phyloP scores from a whole-genome alignment of 2,888 invertebrate genomes.

The Cloeon dipterum region DNA sequence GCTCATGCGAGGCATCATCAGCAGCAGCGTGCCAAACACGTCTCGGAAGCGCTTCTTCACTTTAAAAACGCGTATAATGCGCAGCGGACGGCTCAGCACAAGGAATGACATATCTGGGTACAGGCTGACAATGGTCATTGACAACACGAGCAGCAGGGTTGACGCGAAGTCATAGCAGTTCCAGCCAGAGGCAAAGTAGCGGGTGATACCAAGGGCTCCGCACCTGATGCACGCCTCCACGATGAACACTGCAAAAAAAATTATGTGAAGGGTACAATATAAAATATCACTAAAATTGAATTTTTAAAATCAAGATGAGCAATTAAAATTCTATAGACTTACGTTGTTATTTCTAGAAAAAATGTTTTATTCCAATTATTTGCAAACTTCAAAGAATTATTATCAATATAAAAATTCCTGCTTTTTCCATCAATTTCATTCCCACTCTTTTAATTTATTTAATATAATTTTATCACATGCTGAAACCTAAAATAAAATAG shows the following conservation, averaged over 20 bases:
- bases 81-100: constrained; percentile 42
- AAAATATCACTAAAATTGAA: no score
- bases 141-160: constrained; percentile 29
- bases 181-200: constrained; percentile 64
- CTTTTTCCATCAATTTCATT: no score
- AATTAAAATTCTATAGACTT: not conserved
- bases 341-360: no score
- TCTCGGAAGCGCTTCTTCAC: constrained; percentile 60
- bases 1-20: constrained; percentile 59
- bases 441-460: no score
- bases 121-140: constrained; percentile 30
- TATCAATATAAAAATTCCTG: no score
- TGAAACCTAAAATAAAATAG: no score
- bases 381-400: no score
- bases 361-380: no score
- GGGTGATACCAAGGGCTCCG: constrained; percentile 41
- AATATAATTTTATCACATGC: no score
- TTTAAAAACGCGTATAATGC: constrained; percentile 45
- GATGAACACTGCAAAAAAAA: constrained; percentile 39
- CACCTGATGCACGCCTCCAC: constrained; percentile 49
- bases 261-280: constrained; percentile 2
- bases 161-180: constrained; percentile 56
- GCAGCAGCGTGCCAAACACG: constrained; percentile 59
- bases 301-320: constrained; percentile 1
- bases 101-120: constrained; percentile 48